These are phyloP conservation scores for Sandelia bainsii DNA, from an alignment of 2,797 vertebrate genomes.

Conservation along the genomic window DNA sequence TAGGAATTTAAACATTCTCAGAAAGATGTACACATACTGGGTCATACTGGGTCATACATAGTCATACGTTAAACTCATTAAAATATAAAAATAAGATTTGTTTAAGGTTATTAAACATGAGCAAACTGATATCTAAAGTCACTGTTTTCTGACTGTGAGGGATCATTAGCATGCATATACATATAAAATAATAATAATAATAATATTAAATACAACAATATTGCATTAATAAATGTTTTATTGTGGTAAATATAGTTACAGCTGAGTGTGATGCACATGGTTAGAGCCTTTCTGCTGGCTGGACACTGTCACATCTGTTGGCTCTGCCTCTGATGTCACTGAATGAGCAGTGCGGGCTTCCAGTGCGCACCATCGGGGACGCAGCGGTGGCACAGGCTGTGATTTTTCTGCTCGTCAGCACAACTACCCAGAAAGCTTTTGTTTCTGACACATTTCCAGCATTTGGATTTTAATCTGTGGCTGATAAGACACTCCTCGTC, in stretches of 20 bases:
- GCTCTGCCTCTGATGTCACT: constrained; percentile 81
- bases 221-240: background rate
- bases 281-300: constrained; percentile 26
- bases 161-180: background rate
- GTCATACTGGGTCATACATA: background rate
- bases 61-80: no score
- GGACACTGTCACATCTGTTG: constrained; percentile 57
- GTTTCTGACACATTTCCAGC: constrained; percentile 15
- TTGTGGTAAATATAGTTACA: background rate
- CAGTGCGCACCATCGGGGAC: constrained; percentile 71
- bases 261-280: background rate
- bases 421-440: constrained; percentile 35
- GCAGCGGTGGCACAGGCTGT: constrained; percentile 65
- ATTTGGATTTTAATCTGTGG: background rate
- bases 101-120: no score
- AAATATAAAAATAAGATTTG: background rate
- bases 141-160: background rate
- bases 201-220: background rate
- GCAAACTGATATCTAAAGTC: background rate
- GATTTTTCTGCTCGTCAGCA: constrained; percentile 31
- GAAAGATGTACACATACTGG: background rate
- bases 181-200: background rate
- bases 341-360: constrained; percentile 73
- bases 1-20: constrained; percentile 13
- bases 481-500: background rate